A percentile compares a stretch with the other conserved stretches of the same genome.
phyloP scores from a whole-genome alignment of 1,140 invertebrate species.

The Nasonia longicornis region DNA sequence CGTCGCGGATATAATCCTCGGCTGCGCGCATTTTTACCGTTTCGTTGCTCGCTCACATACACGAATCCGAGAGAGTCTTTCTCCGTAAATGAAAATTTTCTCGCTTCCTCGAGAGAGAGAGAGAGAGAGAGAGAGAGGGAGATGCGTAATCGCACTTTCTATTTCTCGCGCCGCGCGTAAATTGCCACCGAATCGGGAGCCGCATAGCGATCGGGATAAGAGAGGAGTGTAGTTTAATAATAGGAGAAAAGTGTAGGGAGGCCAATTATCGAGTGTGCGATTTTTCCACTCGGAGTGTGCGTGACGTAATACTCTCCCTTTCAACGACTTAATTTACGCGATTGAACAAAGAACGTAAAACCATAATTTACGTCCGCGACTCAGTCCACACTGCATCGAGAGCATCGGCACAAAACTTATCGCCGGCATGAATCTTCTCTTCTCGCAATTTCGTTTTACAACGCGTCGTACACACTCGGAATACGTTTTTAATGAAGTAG shows the following conservation, averaged over 20 bases:
- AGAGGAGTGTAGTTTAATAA: no score
- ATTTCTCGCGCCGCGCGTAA: constrained; percentile 4
- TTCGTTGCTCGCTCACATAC: background rate
- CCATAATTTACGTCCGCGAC: no score
- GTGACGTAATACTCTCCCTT: background rate
- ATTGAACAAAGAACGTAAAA: constrained; percentile 25
- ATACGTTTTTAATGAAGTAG: constrained; percentile 23
- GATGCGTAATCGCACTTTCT: constrained; percentile 33
- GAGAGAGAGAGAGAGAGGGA: background rate
- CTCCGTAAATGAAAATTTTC: background rate
- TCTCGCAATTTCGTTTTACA: background rate
- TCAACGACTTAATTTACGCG: constrained; percentile 27
- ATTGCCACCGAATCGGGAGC: background rate
- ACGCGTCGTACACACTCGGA: background rate
- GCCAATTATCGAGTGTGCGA: no score
- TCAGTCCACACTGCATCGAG: no score
- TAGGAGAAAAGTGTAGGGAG: no score
- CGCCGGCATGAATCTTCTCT: background rate
- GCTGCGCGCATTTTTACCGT: background rate
- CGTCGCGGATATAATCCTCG: background rate
- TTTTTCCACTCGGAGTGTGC: no score
- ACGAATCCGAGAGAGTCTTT: background rate
- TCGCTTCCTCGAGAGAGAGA: background rate
- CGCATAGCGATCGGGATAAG: no score
- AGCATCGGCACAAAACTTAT: background rate